phyloP scores from a whole-genome alignment of 2,888 invertebrate genomes.

The Myopa testacea region DNA sequence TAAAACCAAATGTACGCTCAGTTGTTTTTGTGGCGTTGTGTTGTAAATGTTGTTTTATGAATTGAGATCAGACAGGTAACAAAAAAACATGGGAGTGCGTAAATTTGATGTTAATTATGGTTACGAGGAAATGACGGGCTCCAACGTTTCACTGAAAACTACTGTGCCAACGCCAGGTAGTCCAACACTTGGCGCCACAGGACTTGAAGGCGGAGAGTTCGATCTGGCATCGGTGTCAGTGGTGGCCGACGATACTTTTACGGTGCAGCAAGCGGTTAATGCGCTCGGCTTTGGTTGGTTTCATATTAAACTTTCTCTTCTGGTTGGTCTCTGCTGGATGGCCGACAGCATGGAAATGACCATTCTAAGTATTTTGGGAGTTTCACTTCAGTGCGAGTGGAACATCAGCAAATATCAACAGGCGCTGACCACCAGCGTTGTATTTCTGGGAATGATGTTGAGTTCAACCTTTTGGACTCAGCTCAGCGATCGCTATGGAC shows the following conservation, averaged over 20 bases:
- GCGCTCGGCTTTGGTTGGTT: conserved; percentile 90
- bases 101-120: conserved; percentile 35
- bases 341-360: conserved; percentile 99
- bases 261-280: conserved; percentile 88
- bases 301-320: conserved; percentile 86
- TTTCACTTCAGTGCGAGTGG: conserved; percentile 96
- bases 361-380: conserved; percentile 91
- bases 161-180: neutral
- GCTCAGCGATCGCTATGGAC: conserved; percentile 91
- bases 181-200: neutral
- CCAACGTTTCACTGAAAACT: conserved; percentile 27
- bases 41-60: neutral
- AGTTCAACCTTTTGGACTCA: conserved; percentile 97
- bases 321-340: conserved; percentile 94
- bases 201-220: conserved; percentile 20
- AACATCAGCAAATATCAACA: conserved; percentile 87
- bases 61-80: neutral
- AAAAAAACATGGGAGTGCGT: conserved; percentile 28
- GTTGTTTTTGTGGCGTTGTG: conserved; percentile 23
- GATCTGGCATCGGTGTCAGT: conserved; percentile 30
- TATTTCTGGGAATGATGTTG: conserved; percentile 97
- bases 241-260: conserved; percentile 77
- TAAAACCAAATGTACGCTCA: conserved; percentile 18
- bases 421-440: conserved; percentile 92
- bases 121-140: conserved; percentile 35